Evolutionary conservation across 2,888 invertebrate species (phyloP), one percentile per base, ranked within the genome.

Genomic region (Folsomia candida): DNA sequence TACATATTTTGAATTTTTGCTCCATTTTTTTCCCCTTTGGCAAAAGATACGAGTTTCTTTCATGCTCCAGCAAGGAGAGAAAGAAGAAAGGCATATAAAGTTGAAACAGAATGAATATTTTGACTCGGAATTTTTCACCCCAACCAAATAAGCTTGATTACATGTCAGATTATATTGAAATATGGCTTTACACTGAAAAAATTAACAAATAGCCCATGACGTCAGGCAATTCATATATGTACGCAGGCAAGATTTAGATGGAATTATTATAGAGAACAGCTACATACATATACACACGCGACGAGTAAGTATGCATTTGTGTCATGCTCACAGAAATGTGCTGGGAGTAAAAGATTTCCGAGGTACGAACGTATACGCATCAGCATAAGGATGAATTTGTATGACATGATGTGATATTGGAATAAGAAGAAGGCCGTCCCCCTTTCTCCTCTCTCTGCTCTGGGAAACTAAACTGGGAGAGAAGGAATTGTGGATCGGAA

Each of bases 111-210:
- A 57, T 24, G 24, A 20, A 57, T 22, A 57, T 20, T 57, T 57
- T 57, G 20, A 57, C 24, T 57, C n/a, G 9, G 57, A 61, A 37
- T 67, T 70, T 72, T 66, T 69, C 72, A 37, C 70, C 70, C 67
- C 69, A 68, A 72, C 71, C 63, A 76, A 79, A 77, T 79, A 76
- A 78, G 78, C 77, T 76, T 78, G 76, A 78, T 78, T 78, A 78
- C 76, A 79, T 75, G 77, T 78, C 77, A 79, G 79, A 79, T 79
- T 79, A 79, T 78, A 75, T 75, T 79, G 79, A 79, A 79, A 79
- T 79, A 79, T 79, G 77, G 75, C 75, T 75, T 71, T 74, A 74
- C 76, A 77, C 75, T 76, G 70, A 74, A 76, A 77, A 77, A 77
- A 76, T 77, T 79, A 77, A 77, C 77, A 78, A 78, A 78, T 77